These are phyloP conservation scores for Tetramorium parvispinum DNA, from an alignment of 1,140 invertebrate genomes.

Conservation along the genomic window DNA sequence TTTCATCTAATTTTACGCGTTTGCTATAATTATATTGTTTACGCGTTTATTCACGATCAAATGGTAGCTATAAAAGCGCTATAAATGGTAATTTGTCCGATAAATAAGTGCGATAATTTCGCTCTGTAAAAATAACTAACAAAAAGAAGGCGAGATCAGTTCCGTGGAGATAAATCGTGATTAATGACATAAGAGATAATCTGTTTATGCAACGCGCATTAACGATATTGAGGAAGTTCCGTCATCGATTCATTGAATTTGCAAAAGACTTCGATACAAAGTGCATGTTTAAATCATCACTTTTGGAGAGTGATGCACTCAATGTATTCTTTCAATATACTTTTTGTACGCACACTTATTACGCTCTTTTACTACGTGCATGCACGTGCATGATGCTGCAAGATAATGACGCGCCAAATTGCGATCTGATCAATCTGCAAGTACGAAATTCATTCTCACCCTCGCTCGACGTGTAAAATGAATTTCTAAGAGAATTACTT, in stretches of 20 bases:
- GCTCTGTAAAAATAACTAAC: neutral
- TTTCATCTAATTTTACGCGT: neutral
- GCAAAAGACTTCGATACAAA: neutral
- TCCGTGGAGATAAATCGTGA: neutral
- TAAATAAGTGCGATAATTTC: neutral
- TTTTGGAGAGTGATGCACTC: neutral
- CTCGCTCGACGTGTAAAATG: neutral
- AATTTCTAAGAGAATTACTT: constrained; percentile 32
- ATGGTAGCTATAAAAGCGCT: neutral
- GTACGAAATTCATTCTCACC: constrained; percentile 34
- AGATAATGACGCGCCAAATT: constrained; percentile 17
- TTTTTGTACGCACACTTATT: constrained; percentile 13
- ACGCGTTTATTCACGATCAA: neutral
- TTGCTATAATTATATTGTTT: neutral
- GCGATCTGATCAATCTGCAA: constrained; percentile 23
- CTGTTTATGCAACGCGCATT: constrained; percentile 28
- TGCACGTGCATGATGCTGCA: neutral
- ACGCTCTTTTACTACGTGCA: neutral
- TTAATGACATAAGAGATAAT: constrained; percentile 12
- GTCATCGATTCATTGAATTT: constrained; percentile 29
- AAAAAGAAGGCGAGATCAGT: neutral
- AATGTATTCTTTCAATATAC: constrained; percentile 5
- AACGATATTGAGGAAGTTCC: constrained; percentile 16
- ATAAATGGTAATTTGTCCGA: neutral
- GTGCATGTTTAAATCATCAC: constrained; percentile 8